Conservation (phyloP, 2,797 vertebrate genomes). For the Phoeniculus purpureus region DNA sequence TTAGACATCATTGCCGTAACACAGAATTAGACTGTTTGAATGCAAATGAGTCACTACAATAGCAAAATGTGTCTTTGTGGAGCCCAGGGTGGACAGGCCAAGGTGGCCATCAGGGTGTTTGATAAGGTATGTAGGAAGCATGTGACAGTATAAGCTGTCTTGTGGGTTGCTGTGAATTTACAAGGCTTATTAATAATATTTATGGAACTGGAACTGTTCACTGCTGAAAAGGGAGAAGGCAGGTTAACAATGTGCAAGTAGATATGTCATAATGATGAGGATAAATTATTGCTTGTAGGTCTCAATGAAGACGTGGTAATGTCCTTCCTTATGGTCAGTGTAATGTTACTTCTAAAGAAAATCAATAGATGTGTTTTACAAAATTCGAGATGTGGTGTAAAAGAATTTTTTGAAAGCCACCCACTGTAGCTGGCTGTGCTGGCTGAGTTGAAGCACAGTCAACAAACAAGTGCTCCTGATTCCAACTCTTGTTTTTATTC, state of each 20-base stretch:
- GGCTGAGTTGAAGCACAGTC: slow-evolving; percentile 10
- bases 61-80: accelerated
- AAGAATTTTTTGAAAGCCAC: neutral
- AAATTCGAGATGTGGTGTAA: neutral
- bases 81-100: neutral
- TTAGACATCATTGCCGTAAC: neutral
- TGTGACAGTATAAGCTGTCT: neutral
- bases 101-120: neutral
- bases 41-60: neutral
- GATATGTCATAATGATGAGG: slow-evolving; percentile 48
- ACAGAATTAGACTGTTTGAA: neutral
- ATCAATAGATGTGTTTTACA: slow-evolving; percentile 65
- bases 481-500: slow-evolving; percentile 31
- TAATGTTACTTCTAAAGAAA: slow-evolving; percentile 66
- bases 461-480: slow-evolving; percentile 63
- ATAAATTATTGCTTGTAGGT: slow-evolving; percentile 66
- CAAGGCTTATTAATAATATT: slow-evolving; percentile 70
- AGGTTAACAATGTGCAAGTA: slow-evolving; percentile 45
- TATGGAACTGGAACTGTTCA: slow-evolving; percentile 55
- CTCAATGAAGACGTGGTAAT: slow-evolving; percentile 58
- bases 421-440: slow-evolving; percentile 4
- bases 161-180: neutral
- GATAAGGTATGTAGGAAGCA: neutral
- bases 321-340: slow-evolving; percentile 55
- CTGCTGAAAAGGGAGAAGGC: slow-evolving; percentile 22